A percentile compares a stretch with the other conserved stretches of the same genome.
phyloP scores from a whole-genome alignment of 1,140 invertebrate genomes.

The Cardiocondyla obscurior region DNA sequence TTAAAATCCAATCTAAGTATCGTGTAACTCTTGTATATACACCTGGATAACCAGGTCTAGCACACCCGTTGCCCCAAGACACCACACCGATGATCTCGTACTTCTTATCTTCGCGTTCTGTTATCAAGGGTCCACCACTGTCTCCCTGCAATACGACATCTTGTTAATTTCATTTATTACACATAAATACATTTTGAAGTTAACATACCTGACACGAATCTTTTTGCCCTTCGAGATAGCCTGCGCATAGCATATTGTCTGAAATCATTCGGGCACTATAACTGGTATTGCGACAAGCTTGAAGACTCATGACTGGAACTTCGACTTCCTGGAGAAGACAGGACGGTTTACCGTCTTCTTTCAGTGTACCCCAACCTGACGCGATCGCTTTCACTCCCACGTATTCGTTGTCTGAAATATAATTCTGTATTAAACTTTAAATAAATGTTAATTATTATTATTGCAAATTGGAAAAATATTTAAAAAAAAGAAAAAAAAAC shows the following conservation, averaged over 20 bases:
- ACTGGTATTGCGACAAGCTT: constrained; percentile 90
- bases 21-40: constrained; percentile 89
- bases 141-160: constrained; percentile 88
- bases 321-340: constrained; percentile 92
- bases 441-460: too few species aligned
- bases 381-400: constrained; percentile 89
- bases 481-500: too few species aligned
- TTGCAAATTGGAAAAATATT: too few species aligned
- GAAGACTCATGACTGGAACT: constrained; percentile 91
- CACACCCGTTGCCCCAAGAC: constrained; percentile 83
- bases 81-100: constrained; percentile 90
- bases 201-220: constrained; percentile 92
- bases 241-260: constrained; percentile 94
- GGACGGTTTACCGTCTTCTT: constrained; percentile 91
- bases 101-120: constrained; percentile 88
- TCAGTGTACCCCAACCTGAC: constrained; percentile 93
- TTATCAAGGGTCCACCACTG: constrained; percentile 94
- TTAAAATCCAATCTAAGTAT: constrained; percentile 88
- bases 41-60: constrained; percentile 86
- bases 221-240: constrained; percentile 90
- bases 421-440: not conserved
- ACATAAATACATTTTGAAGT: not conserved
- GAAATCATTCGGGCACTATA: constrained; percentile 92
- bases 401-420: constrained; percentile 86
- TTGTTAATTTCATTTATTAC: not conserved